Evolutionary conservation across 2,797 vertebrate genomes (phyloP), one percentile per base, ranked within the genome.

Genomic region (Enteromius viviparus): DNA sequence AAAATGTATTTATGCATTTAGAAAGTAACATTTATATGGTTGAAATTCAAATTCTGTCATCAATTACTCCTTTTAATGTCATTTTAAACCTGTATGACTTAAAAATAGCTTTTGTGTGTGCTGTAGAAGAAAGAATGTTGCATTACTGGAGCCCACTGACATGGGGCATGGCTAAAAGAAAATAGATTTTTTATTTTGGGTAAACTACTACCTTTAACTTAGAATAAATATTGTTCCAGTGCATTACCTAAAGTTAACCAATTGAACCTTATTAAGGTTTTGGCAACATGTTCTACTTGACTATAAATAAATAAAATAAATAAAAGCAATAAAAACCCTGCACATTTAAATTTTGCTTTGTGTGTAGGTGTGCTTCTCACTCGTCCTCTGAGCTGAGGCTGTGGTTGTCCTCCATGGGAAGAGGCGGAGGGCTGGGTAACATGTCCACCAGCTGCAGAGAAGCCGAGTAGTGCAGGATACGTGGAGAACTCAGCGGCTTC

Each of bases 381-480:
- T 91, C 93, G 82, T 94, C 93, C 53, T 94, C 92, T 45, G 92
- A 92, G 80, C 85, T 91, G 76, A 93, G 78, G 87, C 92, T 94
- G 85, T 85, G 90, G 55, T 78, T 78, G 66, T 93, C 91, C 10
- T 94, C 92, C 10, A 70, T 42, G 23, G 92, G 91, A 9, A 87
- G 37, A 0, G 91, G 92, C 0, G 93, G 92, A 12, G 90, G 92
- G 0, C 89, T 92, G 1, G 95, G 94, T 74, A 95, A 87, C 89
- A 94, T 87, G 88, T 95, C 93, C 86, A 94, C 66, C 0, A 95
- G 68, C 42, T 92, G 94, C 49, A 95, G 85, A 0, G 94, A 95
- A 7, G 91, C 79, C 0, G 94, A 94, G 87, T 95, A 95, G 78
- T 93, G 93, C 23, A 87, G 90, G 6, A 94, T 84, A 12, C 93